Base-by-base conservation (phyloP, 2,888 invertebrate genomes). In the Macroteleia sp. region DNA sequence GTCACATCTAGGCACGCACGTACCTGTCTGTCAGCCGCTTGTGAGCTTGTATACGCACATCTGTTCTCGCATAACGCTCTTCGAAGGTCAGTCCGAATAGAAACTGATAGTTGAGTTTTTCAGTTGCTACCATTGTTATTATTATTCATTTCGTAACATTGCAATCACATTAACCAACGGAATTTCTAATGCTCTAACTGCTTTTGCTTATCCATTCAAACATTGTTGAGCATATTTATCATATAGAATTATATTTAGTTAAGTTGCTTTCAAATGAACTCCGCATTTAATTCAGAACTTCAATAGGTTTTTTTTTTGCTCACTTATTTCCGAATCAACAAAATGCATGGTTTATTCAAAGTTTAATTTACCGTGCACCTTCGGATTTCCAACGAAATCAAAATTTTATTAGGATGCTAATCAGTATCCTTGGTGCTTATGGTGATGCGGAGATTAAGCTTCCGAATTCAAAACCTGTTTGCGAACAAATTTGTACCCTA, bases 1-100 rank as follows among this genome's bases (percentile, higher is more conserved):
- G 81, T 71, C 80, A 70, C 79, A 77, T 74, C 73, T 73, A 71
- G 59, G 25, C 48, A 66, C 46, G 62, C 75, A 64, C 71, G 42
- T 61, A 61, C 12, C 34, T 57, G 70, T 42, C 44, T 28, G 54
- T 62, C 64, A 62, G n/a, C 28, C 34, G 41, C 14, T 36, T 5
- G 25, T 19, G 9, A 44, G 22, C 6, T 44, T 32, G 64, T 34
- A 41, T 36, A 6, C 44, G 41, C 57, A 50, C 56, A 74, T 50
- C 14, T 50, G 48, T n/a, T n/a, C 41, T 12, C 41, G 50, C 42
- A 19, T 22, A 17, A 10, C 36, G 22, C 25, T 20, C 32, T 28
- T 48, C 16, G 25, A 36, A 71, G 71, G 44, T 48, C 48, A 50
- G 14, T 22, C 2, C 34, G 42, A 41, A 36, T 46, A 25, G 44